phyloP scores from a whole-genome alignment of 1,140 invertebrate genomes.

The Micrasema minimum region DNA sequence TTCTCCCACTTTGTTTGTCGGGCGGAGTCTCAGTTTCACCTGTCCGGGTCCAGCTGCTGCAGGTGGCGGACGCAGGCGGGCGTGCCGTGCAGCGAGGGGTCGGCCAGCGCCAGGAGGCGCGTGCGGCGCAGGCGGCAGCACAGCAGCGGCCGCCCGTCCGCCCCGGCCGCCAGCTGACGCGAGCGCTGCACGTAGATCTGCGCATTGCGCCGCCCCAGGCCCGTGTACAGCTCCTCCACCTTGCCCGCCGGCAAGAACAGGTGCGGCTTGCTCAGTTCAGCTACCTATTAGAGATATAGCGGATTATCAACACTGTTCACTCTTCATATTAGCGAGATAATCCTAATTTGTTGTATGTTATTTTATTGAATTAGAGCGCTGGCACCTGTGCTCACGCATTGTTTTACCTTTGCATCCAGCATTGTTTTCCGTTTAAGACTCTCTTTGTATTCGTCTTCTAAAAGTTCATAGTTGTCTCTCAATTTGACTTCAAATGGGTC shows the following conservation, averaged over 20 bases:
- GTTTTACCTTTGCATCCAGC: slow-evolving; percentile 90
- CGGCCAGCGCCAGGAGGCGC: slow-evolving; percentile 86
- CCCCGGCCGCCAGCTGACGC: slow-evolving; percentile 71
- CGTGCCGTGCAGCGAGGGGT: slow-evolving; percentile 86
- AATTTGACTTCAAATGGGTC: slow-evolving; percentile 98
- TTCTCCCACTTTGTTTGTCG: too few species aligned
- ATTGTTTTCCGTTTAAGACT: slow-evolving; percentile 91
- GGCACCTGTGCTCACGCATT: too few species aligned
- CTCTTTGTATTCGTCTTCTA: slow-evolving; percentile 97
- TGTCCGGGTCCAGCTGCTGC: slow-evolving; percentile 83
- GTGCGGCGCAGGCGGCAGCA: slow-evolving; percentile 66
- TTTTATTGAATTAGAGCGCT: too few species aligned
- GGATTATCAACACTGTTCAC: background rate
- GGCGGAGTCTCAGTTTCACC: too few species aligned
- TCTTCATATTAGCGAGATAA: too few species aligned
- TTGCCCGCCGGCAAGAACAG: slow-evolving; percentile 85
- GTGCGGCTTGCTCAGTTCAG: slow-evolving; percentile 82
- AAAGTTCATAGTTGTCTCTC: slow-evolving; percentile 93
- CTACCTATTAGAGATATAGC: slow-evolving; percentile 56
- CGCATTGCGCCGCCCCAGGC: slow-evolving; percentile 88
- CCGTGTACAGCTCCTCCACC: slow-evolving; percentile 90
- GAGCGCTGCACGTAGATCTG: slow-evolving; percentile 93
- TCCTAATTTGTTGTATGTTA: too few species aligned
- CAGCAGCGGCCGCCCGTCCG: slow-evolving; percentile 61
- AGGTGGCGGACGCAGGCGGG: slow-evolving; percentile 81